phyloP scores from a whole-genome alignment of 2,797 vertebrate species.

The Syngnathus rostellatus region DNA sequence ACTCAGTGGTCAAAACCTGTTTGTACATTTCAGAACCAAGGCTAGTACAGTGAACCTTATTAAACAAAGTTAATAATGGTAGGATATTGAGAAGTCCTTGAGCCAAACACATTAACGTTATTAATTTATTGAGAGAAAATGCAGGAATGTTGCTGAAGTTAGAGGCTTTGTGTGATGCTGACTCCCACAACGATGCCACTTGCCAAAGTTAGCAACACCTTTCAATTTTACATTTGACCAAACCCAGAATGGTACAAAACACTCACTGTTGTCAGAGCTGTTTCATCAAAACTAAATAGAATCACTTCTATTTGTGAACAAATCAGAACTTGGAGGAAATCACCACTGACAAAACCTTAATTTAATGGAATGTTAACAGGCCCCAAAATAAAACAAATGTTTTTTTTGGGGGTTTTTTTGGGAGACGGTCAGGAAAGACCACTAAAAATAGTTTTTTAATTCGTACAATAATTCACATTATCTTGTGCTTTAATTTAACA shows the following conservation, averaged over 20 bases:
- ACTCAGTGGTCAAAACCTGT: neutral
- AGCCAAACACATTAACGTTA: conserved; percentile 7
- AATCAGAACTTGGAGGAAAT: neutral
- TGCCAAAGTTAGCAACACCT: neutral
- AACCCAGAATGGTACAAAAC: neutral
- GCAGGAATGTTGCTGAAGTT: conserved; percentile 18
- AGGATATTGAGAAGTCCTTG: conserved; percentile 1
- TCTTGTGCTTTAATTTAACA: no score
- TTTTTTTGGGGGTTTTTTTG: neutral
- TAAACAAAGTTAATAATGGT: conserved; percentile 14
- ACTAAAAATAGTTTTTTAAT: neutral
- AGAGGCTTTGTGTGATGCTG: conserved; percentile 12
- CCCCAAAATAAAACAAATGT: neutral
- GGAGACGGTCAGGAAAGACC: neutral
- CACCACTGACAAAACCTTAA: neutral
- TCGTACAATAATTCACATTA: neutral
- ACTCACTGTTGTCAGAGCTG: neutral
- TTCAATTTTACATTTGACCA: conserved; percentile 15
- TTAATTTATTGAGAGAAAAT: conserved; percentile 27
- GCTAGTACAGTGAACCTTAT: conserved; percentile 8
- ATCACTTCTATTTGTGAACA: neutral
- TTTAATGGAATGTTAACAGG: neutral
- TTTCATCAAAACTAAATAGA: neutral
- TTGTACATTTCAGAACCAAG: neutral
- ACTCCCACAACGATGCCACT: neutral